Evolutionary conservation across 2,888 invertebrate species (phyloP).

Genomic region (Coremacera marginata): DNA sequence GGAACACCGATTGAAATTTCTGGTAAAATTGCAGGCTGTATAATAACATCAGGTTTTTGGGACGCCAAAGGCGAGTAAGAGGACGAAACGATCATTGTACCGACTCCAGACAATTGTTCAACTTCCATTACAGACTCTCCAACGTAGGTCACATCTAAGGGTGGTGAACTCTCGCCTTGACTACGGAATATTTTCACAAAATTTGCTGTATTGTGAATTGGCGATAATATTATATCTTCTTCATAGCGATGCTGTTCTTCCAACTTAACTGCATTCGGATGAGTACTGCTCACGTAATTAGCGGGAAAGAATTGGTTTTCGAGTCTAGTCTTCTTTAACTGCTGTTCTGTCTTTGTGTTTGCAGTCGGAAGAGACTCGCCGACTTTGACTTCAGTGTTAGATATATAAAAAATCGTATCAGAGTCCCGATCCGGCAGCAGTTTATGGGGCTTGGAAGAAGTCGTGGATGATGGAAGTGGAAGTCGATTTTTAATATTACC

Average conservation of each 20-base stretch:
- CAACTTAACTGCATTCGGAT: constrained; percentile 37
- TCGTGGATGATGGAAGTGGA: constrained; percentile 52
- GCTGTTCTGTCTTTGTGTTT: constrained; percentile 50
- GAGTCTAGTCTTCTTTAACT: constrained; percentile 58
- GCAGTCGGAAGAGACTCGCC: constrained; percentile 66
- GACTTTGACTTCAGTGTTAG: constrained; percentile 70
- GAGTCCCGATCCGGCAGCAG: constrained; percentile 65
- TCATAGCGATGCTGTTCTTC: constrained; percentile 57
- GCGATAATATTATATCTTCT: constrained; percentile 68
- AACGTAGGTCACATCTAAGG: constrained; percentile 67
- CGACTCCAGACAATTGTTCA: constrained; percentile 58
- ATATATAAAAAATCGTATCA: constrained; percentile 69
- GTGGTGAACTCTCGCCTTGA: constrained; percentile 55
- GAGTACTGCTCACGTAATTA: constrained; percentile 58
- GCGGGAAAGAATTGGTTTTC: constrained; percentile 68
- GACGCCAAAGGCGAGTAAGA: constrained; percentile 40
- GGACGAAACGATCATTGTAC: constrained; percentile 33
- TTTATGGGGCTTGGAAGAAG: constrained; percentile 56
- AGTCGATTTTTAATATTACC: constrained; percentile 34
- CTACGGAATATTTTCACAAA: constrained; percentile 64
- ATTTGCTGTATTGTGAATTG: constrained; percentile 61
- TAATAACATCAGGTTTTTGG: constrained; percentile 63
- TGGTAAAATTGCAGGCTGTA: constrained; percentile 67
- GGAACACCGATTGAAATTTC: constrained; percentile 68
- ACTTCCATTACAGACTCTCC: constrained; percentile 69